Percentiles rank a stretch among this genome's conserved stretches.
These are phyloP conservation scores for Trisateles emortualis DNA, from an alignment of 2,888 invertebrate species.

Conservation along the genomic window DNA sequence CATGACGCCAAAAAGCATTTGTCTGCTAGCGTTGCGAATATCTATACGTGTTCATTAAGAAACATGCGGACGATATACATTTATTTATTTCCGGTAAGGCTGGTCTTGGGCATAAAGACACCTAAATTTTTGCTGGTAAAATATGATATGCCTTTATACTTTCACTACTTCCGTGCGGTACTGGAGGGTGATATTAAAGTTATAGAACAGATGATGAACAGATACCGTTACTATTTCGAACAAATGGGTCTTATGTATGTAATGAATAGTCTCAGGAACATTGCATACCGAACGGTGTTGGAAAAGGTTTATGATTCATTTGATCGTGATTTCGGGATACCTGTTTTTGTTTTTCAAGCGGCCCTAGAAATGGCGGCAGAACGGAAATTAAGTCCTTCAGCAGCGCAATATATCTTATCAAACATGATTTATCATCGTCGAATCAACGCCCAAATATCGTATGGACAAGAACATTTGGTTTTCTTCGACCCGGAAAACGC, in stretches of 20 bases:
- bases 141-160: slow-evolving; percentile 1
- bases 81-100: slow-evolving; percentile 6
- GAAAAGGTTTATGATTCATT: background rate
- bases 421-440: slow-evolving; percentile 3
- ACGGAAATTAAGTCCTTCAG: background rate
- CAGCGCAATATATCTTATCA: background rate
- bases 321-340: background rate
- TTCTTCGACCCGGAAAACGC: background rate
- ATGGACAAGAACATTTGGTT: background rate
- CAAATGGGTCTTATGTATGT: slow-evolving; percentile 1
- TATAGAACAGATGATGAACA: background rate
- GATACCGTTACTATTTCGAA: background rate
- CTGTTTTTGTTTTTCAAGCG: slow-evolving; percentile 3
- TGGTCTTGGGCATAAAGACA: slow-evolving; percentile 8
- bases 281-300: slow-evolving; percentile 7
- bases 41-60: no score
- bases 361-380: slow-evolving; percentile 5
- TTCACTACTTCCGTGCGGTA: no score
- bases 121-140: background rate
- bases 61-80: slow-evolving; percentile 6
- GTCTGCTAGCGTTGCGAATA: no score
- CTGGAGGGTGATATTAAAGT: slow-evolving; percentile 1
- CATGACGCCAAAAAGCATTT: slow-evolving; percentile 1
- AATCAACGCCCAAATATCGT: slow-evolving; percentile 13
- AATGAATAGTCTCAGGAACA: slow-evolving; percentile 1